Percentiles rank a stretch among this genome's conserved stretches.
Conservation (phyloP, 2,888 invertebrate species). For the Ochropleura leucogaster region DNA sequence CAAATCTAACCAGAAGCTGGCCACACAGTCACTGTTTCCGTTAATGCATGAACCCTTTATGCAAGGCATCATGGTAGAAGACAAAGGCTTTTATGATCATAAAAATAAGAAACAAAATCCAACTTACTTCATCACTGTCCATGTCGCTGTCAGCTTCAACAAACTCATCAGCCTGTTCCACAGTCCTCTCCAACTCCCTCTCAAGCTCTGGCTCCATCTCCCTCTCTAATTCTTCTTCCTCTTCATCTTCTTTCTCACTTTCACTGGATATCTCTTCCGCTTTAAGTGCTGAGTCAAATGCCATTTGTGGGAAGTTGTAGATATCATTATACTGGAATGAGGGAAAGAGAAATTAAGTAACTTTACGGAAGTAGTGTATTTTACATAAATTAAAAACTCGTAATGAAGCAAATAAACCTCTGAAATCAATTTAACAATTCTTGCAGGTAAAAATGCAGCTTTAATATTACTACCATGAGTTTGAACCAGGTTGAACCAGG, state of each 20-base stretch:
- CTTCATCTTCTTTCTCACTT: conserved; percentile 92
- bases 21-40: no score
- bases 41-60: neutral
- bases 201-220: conserved; percentile 92
- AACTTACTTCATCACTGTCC: conserved; percentile 86
- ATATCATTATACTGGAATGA: conserved; percentile 97
- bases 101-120: conserved; percentile 6
- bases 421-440: neutral
- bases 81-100: neutral
- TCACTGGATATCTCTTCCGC: conserved; percentile 95
- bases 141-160: conserved; percentile 93
- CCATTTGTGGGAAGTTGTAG: conserved; percentile 99
- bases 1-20: no score
- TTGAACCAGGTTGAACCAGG: no score
- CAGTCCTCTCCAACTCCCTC: conserved; percentile 91
- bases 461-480: no score
- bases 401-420: neutral
- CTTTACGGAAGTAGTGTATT: no score
- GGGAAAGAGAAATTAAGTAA: neutral
- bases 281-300: conserved; percentile 97
- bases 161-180: conserved; percentile 92
- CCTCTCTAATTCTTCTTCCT: conserved; percentile 90
- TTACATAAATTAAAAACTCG: neutral
- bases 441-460: neutral
- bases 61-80: neutral